Percentiles rank a stretch among this genome's conserved stretches.
phyloP scores from a whole-genome alignment of 2,888 invertebrate species.

The Ligdia adustata region DNA sequence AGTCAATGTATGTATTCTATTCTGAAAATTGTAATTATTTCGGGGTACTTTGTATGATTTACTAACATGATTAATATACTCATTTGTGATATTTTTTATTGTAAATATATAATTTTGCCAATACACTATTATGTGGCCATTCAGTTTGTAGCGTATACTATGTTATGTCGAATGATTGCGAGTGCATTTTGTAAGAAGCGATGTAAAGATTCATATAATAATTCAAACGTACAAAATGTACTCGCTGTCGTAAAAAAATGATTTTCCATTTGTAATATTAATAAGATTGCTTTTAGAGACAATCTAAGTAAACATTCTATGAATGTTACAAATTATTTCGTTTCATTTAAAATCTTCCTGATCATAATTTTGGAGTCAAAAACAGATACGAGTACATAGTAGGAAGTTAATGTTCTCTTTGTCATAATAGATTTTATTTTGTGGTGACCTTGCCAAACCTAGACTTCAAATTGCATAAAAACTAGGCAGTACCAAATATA shows the following conservation, averaged over 20 bases:
- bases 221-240: conserved; percentile 48
- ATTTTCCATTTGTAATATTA: conserved; percentile 57
- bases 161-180: conserved; percentile 37
- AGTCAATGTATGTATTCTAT: conserved; percentile 63
- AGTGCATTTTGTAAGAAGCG: conserved; percentile 39
- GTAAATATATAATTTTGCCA: conserved; percentile 68
- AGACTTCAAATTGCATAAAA: too few species aligned
- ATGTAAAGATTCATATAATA: conserved; percentile 1
- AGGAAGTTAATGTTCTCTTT: too few species aligned
- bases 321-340: conserved; percentile 58
- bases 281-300: conserved; percentile 65
- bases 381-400: too few species aligned
- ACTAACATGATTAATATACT: conserved; percentile 60
- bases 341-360: conserved; percentile 49
- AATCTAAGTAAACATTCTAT: conserved; percentile 80
- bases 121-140: conserved; percentile 70
- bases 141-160: conserved; percentile 44
- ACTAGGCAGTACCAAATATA: too few species aligned
- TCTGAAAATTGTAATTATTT: conserved; percentile 36
- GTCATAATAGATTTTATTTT: too few species aligned
- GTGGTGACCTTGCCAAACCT: too few species aligned
- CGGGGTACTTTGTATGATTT: conserved; percentile 31
- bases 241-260: conserved; percentile 45
- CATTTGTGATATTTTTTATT: conserved; percentile 74
- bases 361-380: too few species aligned